A percentile compares a stretch with the other conserved stretches of the same genome.
Conservation (phyloP, 2,797 vertebrate species). For the Pristis pectinata region DNA sequence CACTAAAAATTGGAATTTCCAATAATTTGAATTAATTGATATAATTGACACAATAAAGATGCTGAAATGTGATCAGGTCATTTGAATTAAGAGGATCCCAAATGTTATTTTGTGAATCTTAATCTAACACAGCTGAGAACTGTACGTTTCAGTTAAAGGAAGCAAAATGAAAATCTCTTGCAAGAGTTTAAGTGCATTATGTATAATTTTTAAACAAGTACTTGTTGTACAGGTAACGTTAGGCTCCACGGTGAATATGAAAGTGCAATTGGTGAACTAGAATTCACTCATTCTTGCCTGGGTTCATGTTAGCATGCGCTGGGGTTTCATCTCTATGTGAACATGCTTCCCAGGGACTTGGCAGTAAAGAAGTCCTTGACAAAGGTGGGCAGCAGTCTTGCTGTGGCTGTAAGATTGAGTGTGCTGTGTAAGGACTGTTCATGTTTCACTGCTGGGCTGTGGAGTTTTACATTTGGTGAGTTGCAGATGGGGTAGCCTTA, state of each 20-base stretch:
- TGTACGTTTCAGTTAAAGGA: background rate
- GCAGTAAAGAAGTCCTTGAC: background rate
- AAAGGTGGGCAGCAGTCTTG: background rate
- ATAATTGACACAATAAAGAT: background rate
- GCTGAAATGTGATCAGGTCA: background rate
- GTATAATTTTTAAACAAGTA: background rate
- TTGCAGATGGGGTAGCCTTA: conserved; percentile 15
- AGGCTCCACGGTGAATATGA: background rate
- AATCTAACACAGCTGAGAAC: background rate
- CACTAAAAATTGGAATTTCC: background rate
- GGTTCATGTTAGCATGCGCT: background rate
- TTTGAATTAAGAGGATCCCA: background rate
- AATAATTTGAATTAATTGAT: background rate
- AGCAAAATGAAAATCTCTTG: too few species aligned
- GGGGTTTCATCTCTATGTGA: background rate
- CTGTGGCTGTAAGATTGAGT: background rate
- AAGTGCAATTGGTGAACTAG: background rate
- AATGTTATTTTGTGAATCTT: background rate
- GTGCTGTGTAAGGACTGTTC: background rate
- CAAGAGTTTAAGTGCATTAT: background rate
- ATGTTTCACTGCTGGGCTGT: background rate
- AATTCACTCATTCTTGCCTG: background rate
- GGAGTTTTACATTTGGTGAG: conserved; percentile 8
- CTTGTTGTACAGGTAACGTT: background rate
- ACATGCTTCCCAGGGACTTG: too few species aligned